Base-by-base conservation (phyloP, 2,888 invertebrate genomes). In the Xylocampa areola region DNA sequence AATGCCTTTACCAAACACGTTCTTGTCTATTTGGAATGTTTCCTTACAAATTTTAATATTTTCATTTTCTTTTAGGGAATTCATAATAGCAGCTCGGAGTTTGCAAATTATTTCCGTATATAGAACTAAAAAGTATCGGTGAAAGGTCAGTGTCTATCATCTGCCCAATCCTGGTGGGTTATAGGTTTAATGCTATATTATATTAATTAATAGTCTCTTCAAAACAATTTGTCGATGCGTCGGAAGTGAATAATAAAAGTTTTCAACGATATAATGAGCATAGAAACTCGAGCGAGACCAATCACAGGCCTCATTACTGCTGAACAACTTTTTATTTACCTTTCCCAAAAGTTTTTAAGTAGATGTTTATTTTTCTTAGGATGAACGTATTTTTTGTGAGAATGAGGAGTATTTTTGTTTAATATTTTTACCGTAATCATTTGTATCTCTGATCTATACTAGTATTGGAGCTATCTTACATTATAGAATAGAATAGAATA, bases 291-390 rank as follows among this genome's bases (percentile, higher is more conserved):
- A 29, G 36, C n/a, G 27, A 33, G 25, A 21, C 55, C 65, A 69
- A 73, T 73, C 60, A 60, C 60, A 51, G 29, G 55, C 44, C 44
- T 73, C 74, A 69, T 70, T 73, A 73, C 47, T 39, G 16, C 25
- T 7, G 8, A 8, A 51, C 27, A 51, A 55, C 45, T 68, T 68
- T 72, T 49, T 63, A 58, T 69, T 68, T 68, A 54, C 40, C 49
- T 52, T 47, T 16, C 17, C 13, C 6, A 23, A 23, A 73, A 68
- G 43, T 57, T 62, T 35, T 39, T 55, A 39, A 69, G 45, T 45
- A 48, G 32, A 41, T 55, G 25, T 55, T 68, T 68, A 49, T 49
- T 49, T 41, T 36, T 16, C 32, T 37, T 8, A 27, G 7, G 25
- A 39, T 45, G n/a, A 11, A 14, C 27, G 44, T 48, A 17, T 52